These are phyloP conservation scores for Amiota mariae DNA, from an alignment of 2,888 invertebrate genomes.

Conservation along the genomic window DNA sequence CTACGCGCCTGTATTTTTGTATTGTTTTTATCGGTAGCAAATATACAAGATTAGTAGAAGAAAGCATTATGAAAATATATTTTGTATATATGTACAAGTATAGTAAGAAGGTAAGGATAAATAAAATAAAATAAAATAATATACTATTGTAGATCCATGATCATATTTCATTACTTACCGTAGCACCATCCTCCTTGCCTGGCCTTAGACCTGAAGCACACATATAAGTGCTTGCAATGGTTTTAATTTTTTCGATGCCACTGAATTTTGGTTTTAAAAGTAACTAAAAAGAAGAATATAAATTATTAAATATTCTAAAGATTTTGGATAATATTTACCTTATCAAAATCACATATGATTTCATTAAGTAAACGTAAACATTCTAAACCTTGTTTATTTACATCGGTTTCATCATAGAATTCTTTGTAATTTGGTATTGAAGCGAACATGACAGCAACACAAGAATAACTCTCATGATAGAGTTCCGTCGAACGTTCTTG, in stretches of 20 bases:
- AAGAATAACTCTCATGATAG: slow-evolving; percentile 94
- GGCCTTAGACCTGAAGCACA: slow-evolving; percentile 94
- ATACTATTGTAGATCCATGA: not conserved
- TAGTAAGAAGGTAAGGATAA: not conserved
- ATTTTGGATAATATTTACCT: slow-evolving; percentile 76
- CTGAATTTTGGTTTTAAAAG: slow-evolving; percentile 95
- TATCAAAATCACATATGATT: slow-evolving; percentile 98
- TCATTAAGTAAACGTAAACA: slow-evolving; percentile 95
- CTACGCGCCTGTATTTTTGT: slow-evolving; percentile 59
- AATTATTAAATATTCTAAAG: not conserved
- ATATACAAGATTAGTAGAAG: slow-evolving; percentile 56
- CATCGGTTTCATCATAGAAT: slow-evolving; percentile 97
- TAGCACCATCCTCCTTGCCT: slow-evolving; percentile 85
- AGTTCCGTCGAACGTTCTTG: slow-evolving; percentile 81
- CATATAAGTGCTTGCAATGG: slow-evolving; percentile 99
- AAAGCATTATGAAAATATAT: slow-evolving; percentile 47
- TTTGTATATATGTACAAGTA: slow-evolving; percentile 42
- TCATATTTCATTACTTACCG: slow-evolving; percentile 74
- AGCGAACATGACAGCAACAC: slow-evolving; percentile 98
- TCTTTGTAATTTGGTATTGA: slow-evolving; percentile 98
- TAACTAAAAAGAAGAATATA: slow-evolving; percentile 74
- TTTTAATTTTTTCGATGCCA: slow-evolving; percentile 98
- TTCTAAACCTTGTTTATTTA: slow-evolving; percentile 95
- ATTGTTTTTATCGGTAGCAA: slow-evolving; percentile 4
- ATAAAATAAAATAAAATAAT: not conserved